Base-by-base conservation (phyloP, 2,113 vertebrate species). In the Daphoenositta chrysoptera region DNA sequence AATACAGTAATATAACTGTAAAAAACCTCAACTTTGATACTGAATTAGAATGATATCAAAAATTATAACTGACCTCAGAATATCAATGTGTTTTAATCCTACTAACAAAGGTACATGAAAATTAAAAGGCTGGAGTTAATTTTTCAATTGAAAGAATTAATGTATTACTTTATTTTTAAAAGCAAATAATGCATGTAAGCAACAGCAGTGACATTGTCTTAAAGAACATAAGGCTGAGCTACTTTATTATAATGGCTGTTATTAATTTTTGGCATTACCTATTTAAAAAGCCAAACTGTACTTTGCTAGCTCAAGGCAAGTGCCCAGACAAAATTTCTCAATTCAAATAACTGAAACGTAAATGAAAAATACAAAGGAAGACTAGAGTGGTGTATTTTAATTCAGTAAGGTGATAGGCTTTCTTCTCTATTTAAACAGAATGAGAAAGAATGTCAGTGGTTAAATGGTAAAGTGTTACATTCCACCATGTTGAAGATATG, bases 211-310 rank as follows among this genome's bases (percentile, higher is more conserved):
- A 50, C 5, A 10, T 51, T 90, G 72, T 70, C 65, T 93, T 56
- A 85, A 89, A 83, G 31, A 94, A 51, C 3, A 24, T 53, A 89
- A 63, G 37, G 31, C 17, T 22, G 9, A 81, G 23, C 42, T 96
- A 53, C 73, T 90, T 95, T 86, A 76, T 57, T 77, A 78, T 89
- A 92, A 93, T 54, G 50, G 6, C 5, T 56, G 33, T 89, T 96
- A 83, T 0, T 95, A 35, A 79, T 85, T 96, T 89, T 92, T 61
- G 51, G 71, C 53, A 65, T 89, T 48, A 90, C 37, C 42, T n/a
- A 40, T 90, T 92, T 95, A 47, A 93, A 95, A 94, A 91, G 19
- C 35, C n/a, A 79, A 45, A 91, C 40, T 57, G 22, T 79, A 53
- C 28, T 65, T 85, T 89, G 45, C 35, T 44, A 75, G 33, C 44